phyloP scores from a whole-genome alignment of 2,113 vertebrate genomes.

The Chascanopsetta lugubris region DNA sequence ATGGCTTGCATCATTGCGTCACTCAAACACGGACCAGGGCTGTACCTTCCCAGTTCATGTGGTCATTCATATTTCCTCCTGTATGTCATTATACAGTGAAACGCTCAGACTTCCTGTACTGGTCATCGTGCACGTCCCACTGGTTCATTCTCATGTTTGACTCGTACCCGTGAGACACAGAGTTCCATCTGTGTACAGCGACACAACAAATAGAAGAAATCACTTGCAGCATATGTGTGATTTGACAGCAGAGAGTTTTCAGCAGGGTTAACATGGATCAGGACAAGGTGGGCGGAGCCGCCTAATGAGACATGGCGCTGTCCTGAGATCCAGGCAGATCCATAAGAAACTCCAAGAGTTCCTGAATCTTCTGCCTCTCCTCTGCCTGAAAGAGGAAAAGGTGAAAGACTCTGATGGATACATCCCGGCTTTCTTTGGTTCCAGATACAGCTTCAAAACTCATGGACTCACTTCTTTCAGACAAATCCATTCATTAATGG shows the following conservation, averaged over 20 bases:
- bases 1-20: background rate
- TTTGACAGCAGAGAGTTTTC: background rate
- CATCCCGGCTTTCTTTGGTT: no score
- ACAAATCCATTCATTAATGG: no score
- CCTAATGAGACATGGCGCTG: no score
- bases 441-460: no score
- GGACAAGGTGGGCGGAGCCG: background rate
- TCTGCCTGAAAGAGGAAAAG: background rate
- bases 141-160: no score
- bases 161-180: no score
- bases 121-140: background rate
- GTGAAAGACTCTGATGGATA: background rate
- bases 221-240: no score
- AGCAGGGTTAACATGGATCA: rapidly evolving
- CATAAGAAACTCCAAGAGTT: background rate
- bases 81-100: background rate
- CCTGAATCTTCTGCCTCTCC: rapidly evolving
- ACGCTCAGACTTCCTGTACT: background rate
- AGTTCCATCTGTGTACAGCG: no score
- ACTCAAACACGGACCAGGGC: background rate
- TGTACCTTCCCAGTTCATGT: background rate
- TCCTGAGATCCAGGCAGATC: no score
- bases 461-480: no score
- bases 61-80: background rate
- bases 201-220: no score